phyloP scores from a whole-genome alignment of 1,140 invertebrate species.

The Aradophagus sp. region DNA sequence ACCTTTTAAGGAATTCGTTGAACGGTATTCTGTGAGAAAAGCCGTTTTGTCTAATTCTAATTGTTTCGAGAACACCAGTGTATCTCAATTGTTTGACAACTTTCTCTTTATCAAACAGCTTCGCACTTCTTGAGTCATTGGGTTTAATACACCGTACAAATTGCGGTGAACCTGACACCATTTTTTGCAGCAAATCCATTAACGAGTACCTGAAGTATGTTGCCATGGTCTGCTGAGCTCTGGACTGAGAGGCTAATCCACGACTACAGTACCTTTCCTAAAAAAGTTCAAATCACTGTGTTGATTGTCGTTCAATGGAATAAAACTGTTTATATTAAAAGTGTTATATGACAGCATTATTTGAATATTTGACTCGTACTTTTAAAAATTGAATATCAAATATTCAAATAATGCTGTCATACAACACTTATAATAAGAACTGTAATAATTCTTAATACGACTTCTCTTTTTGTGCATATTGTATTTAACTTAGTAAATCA shows the following conservation, averaged over 20 bases:
- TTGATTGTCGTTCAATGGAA: neutral
- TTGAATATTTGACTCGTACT: too few species aligned
- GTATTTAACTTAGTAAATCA: too few species aligned
- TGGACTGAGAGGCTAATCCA: conserved; percentile 85
- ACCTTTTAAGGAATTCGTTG: conserved; percentile 87
- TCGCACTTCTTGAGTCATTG: conserved; percentile 82
- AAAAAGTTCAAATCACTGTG: conserved; percentile 14
- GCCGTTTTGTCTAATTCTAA: conserved; percentile 86
- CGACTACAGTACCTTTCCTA: conserved; percentile 77
- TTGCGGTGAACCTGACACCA: conserved; percentile 85
- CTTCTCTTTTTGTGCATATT: too few species aligned
- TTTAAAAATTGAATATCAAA: too few species aligned
- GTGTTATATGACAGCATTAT: too few species aligned
- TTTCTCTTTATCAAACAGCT: conserved; percentile 82
- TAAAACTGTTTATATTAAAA: too few species aligned
- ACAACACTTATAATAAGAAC: too few species aligned
- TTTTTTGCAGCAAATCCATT: conserved; percentile 89
- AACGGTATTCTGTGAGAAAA: conserved; percentile 87
- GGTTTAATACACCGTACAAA: conserved; percentile 91
- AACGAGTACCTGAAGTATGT: conserved; percentile 90
- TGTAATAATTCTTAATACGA: too few species aligned
- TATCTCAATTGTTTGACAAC: conserved; percentile 86
- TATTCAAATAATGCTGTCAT: too few species aligned
- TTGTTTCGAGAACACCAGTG: conserved; percentile 88
- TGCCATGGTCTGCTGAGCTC: conserved; percentile 88